Base-by-base conservation (phyloP, 2,113 vertebrate species). In the Synchiropus splendidus region DNA sequence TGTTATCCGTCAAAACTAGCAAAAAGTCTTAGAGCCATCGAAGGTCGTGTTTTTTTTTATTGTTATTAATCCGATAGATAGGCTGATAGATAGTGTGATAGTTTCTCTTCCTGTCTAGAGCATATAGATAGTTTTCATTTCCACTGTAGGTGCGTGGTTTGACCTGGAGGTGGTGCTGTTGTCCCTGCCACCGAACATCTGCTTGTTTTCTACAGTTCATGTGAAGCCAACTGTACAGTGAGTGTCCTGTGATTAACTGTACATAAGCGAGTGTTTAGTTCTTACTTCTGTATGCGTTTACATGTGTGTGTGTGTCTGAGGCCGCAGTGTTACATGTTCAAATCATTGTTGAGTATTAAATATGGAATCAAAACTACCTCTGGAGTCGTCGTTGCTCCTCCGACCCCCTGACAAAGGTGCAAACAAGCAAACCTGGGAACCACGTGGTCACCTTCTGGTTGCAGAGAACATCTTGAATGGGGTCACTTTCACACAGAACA, bases 331-430 rank as follows among this genome's bases (percentile, higher is more conserved):
- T 58, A 60, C 54, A 67, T 78, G 67, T 65, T 54, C 4, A 27
- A 76, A 52, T 76, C 72, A 67, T 67, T 65, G 57, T 66, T 49
- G 58, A 67, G 57, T 70, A 80, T 78, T 80, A 80, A 73, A 46
- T 48, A 50, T 67, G 17, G 53, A 54, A 42, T 42, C 60, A 47
- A 27, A 27, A 27, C n/a, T n/a, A 27, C 21, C 21, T 27, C 21
- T 27, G 21, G 8, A 4, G 21, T 27, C 21, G 8, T 27, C 21
- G 21, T 27, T 27, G n/a, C n/a, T n/a, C n/a, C n/a, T n/a, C n/a
- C n/a, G n/a, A n/a, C n/a, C n/a, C n/a, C n/a, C n/a, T n/a, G n/a
- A n/a, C n/a, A n/a, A n/a, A n/a, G n/a, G n/a, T n/a, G n/a, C n/a
- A n/a, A n/a, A n/a, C n/a, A n/a, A n/a, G n/a, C n/a, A n/a, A n/a